Base-by-base conservation (phyloP, 2,888 invertebrate genomes). In the Julus scanicus region DNA sequence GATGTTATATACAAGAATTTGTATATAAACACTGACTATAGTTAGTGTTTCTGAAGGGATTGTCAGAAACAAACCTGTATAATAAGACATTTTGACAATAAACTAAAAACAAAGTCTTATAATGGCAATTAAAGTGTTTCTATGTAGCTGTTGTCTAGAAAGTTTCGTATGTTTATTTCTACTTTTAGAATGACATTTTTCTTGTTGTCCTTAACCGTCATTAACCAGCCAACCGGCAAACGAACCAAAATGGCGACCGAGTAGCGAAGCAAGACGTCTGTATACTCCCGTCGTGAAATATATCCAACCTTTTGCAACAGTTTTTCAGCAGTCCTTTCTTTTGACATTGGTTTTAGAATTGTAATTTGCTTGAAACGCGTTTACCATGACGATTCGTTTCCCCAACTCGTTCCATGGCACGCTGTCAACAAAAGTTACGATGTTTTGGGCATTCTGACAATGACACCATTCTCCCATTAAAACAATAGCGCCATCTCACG, bases 391-490 rank as follows among this genome's bases (percentile, higher is more conserved):
- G 71, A 71, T 20, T 71, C 20, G 20, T 71, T 71, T 71, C 71
- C 71, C 20, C 20, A 71, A 71, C 20, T n/a, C 71, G 20, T 71
- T 71, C 71, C 71, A 8, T 71, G 71, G 20, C 80, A 13, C 29
- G 29, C 37, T 29, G 9, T 5, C 37, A 80, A 37, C 29, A 8
- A 80, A 80, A 80, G 37, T 80, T 80, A 37, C 80, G 11, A 80
- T 80, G 80, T 80, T 80, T 37, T 80, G 80, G 80, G 8, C 71
- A 37, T 80, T 37, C 80, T 80, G 80, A 80, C 80, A 80, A 80
- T 80, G 80, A 80, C 80, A 80, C 80, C 13, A 80, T 80, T 80
- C 80, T 80, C 37, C 80, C 80, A 80, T 80, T 80, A 80, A 63
- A 80, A 80, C 80, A 80, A 80, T 80, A 13, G 80, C 13, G 80